Percentiles rank a stretch among this genome's conserved stretches.
Evolutionary conservation across 2,888 invertebrate species (phyloP).

Genomic region (Prosapia bicincta): DNA sequence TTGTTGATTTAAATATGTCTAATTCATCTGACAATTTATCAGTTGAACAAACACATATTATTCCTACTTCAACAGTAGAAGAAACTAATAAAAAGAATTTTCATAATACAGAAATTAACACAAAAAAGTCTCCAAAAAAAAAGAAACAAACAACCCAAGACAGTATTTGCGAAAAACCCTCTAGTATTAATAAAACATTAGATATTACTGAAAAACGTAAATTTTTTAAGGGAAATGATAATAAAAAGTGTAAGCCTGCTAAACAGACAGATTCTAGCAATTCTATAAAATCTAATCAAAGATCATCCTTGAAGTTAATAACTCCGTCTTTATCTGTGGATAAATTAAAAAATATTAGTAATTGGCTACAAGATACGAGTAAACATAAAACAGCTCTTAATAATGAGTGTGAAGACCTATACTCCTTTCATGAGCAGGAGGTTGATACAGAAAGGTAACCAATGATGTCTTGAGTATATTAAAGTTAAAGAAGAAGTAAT

Average conservation of each 20-base stretch:
- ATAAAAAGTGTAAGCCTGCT: background rate
- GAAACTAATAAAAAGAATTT: background rate
- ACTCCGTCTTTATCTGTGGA: background rate
- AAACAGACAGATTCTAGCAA: background rate
- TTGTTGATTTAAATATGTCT: background rate
- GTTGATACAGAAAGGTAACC: background rate
- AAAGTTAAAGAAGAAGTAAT: too few relatives aligned
- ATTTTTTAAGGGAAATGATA: background rate
- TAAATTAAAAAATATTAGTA: background rate
- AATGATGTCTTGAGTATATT: too few relatives aligned
- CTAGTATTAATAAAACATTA: too few relatives aligned
- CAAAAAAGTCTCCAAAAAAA: background rate
- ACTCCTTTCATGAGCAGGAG: background rate
- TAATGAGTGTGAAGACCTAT: too few relatives aligned
- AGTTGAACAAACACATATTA: background rate
- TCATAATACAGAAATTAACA: background rate
- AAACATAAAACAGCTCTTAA: background rate
- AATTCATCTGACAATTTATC: too few relatives aligned
- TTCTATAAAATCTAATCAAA: background rate
- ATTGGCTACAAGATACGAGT: slow-evolving; percentile 13
- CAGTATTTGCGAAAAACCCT: background rate
- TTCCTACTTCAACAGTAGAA: background rate
- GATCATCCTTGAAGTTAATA: background rate
- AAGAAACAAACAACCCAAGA: background rate
- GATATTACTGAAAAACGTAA: too few relatives aligned